Conservation (phyloP, 2,113 vertebrate genomes). For the Esox niger region DNA sequence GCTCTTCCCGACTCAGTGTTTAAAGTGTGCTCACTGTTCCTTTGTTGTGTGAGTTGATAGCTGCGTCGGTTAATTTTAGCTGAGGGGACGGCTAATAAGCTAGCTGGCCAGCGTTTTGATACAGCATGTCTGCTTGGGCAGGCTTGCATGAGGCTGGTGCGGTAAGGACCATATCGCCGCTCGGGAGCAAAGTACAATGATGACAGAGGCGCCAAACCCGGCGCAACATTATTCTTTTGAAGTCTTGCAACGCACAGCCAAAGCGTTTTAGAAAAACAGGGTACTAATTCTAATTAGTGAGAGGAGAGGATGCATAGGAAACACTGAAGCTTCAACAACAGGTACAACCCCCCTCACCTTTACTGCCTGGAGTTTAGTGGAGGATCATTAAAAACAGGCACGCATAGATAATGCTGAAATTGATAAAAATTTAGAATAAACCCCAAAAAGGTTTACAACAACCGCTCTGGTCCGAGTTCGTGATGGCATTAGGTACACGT, state of each 20-base stretch:
- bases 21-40: background rate
- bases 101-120: constrained; percentile 1
- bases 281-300: background rate
- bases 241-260: constrained; percentile 3
- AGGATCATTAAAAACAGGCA: too few species aligned
- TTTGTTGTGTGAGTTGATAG: background rate
- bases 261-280: background rate
- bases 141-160: background rate
- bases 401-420: too few species aligned
- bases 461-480: too few species aligned
- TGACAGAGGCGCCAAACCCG: background rate
- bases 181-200: constrained; percentile 4
- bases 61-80: constrained; percentile 4
- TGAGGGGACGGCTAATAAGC: constrained; percentile 11
- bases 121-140: constrained; percentile 1
- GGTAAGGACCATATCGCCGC: background rate
- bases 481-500: too few species aligned
- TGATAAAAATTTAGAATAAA: too few species aligned
- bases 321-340: background rate
- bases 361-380: too few species aligned
- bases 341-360: background rate
- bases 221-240: constrained; percentile 12
- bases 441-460: too few species aligned
- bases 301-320: background rate
- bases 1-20: constrained; percentile 1